These are phyloP conservation scores for Chondrosia reniformis DNA, from an alignment of 37 sponge, comb jelly and placozoan genomes.

Conservation along the genomic window DNA sequence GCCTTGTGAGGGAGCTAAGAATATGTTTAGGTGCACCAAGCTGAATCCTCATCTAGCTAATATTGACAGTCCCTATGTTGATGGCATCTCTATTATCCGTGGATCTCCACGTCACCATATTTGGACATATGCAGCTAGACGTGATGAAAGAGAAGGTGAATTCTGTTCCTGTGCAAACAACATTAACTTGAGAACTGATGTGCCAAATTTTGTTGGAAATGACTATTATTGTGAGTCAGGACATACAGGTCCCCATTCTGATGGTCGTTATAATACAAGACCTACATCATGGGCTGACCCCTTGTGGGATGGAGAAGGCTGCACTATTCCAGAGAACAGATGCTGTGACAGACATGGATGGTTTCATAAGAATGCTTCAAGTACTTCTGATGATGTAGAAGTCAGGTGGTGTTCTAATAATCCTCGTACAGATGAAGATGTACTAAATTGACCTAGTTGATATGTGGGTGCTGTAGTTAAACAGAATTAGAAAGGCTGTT, in stretches of 20 bases:
- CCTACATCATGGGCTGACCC: slow-evolving; percentile 16
- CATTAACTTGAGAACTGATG: no score
- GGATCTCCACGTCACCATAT: slow-evolving; percentile 16
- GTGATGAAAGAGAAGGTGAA: neutral
- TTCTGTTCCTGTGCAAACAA: slow-evolving; percentile 5
- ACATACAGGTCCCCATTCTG: no score
- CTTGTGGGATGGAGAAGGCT: slow-evolving; percentile 18
- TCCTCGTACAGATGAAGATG: neutral
- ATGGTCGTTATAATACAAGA: neutral
- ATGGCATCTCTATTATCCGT: slow-evolving; percentile 19
- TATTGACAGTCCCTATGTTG: slow-evolving; percentile 8
- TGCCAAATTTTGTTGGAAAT: slow-evolving; percentile 12
- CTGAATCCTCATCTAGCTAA: no score
- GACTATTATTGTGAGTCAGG: slow-evolving; percentile 9
- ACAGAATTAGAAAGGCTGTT: no score
- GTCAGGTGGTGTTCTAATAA: slow-evolving; percentile 15
- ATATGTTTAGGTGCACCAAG: no score
- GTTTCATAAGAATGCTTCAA: neutral
- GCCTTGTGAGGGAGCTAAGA: no score
- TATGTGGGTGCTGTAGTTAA: slow-evolving; percentile 12
- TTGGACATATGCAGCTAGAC: slow-evolving; percentile 14
- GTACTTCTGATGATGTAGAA: slow-evolving; percentile 9
- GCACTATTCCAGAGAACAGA: slow-evolving; percentile 12
- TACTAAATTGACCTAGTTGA: slow-evolving; percentile 21
- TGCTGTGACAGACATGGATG: slow-evolving; percentile 20